Conservation (phyloP, 2,113 vertebrate species). For the Corynorhinus townsendii region DNA sequence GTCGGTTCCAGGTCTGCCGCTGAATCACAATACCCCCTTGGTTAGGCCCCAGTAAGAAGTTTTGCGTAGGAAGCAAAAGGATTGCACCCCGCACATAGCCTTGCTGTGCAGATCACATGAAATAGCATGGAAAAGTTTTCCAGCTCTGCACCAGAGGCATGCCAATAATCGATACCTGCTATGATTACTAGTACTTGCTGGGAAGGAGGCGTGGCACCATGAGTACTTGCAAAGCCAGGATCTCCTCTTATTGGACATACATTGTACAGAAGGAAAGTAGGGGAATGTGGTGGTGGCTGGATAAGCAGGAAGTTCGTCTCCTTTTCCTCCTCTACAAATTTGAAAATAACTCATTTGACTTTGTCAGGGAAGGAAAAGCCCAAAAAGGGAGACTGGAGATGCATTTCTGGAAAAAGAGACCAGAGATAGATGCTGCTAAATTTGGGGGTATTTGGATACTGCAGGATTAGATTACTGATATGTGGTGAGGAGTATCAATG, state of each 20-base stretch:
- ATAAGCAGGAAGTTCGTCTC: not conserved
- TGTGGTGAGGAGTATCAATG: not conserved
- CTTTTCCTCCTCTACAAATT: not conserved
- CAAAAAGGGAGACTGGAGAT: not conserved
- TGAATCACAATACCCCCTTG: not conserved
- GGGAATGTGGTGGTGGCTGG: not conserved
- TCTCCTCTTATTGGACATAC: not conserved
- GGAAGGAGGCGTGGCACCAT: not conserved
- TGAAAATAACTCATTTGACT: not conserved
- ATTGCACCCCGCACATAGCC: not conserved
- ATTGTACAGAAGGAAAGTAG: not conserved
- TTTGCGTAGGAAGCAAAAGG: not conserved
- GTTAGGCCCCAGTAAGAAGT: not conserved
- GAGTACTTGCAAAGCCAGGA: not conserved
- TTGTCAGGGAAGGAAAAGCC: not conserved
- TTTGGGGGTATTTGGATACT: not conserved
- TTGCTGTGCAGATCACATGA: not conserved
- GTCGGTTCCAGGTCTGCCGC: not conserved
- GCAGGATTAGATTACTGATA: not conserved
- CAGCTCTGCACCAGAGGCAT: not conserved
- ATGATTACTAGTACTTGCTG: not conserved
- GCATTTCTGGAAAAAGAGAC: conserved; percentile 7
- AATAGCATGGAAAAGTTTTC: not conserved
- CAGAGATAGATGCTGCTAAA: not conserved
- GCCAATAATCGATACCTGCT: not conserved